Percentiles rank a stretch among this genome's conserved stretches.
Evolutionary conservation across 2,888 invertebrate genomes (phyloP).

Genomic region (Tortrix viridana): DNA sequence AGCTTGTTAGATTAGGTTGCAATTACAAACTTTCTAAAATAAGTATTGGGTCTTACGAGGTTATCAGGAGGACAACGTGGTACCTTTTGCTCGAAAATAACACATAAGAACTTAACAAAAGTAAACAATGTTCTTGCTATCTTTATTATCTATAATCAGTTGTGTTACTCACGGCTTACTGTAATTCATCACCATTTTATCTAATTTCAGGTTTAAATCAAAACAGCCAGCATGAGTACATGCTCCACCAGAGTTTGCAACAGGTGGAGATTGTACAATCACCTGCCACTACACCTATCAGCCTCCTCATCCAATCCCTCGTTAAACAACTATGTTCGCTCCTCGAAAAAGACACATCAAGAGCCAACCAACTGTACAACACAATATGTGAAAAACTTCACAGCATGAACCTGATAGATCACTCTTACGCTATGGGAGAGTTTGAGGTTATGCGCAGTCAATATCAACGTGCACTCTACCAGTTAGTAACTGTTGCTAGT

Average conservation of each 20-base stretch:
- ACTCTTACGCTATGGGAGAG: constrained; percentile 87
- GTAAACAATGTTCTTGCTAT: neutral
- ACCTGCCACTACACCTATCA: constrained; percentile 84
- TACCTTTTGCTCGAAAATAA: too few species aligned
- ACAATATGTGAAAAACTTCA: constrained; percentile 87
- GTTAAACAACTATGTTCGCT: constrained; percentile 87
- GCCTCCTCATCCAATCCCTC: constrained; percentile 88
- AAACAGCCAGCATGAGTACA: constrained; percentile 63
- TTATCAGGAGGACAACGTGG: too few species aligned
- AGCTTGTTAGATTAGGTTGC: too few species aligned
- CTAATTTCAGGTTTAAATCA: constrained; percentile 61
- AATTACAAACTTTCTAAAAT: too few species aligned
- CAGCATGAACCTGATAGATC: constrained; percentile 88
- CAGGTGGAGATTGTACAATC: constrained; percentile 71
- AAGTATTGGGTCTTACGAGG: too few species aligned
- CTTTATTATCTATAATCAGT: neutral
- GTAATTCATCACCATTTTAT: constrained; percentile 11
- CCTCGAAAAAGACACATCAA: constrained; percentile 84
- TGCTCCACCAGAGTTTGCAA: constrained; percentile 65
- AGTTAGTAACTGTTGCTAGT: constrained; percentile 85
- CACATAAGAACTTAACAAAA: neutral
- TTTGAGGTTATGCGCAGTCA: constrained; percentile 88
- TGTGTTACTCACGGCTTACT: neutral
- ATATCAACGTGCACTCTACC: constrained; percentile 87
- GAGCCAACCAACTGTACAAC: constrained; percentile 86